Evolutionary conservation across 2,888 invertebrate species (phyloP).

Genomic region (Cancer borealis): DNA sequence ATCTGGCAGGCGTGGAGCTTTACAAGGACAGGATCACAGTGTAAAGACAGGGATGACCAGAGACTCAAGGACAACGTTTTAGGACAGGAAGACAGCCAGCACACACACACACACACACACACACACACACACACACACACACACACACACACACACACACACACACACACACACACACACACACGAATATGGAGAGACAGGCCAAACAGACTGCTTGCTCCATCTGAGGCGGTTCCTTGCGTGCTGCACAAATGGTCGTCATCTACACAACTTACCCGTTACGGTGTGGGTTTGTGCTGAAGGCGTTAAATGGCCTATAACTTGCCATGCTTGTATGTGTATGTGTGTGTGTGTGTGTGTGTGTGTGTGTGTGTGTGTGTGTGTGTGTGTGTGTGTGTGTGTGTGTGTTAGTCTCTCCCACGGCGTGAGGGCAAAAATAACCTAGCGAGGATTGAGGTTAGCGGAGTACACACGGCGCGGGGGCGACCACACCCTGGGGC

Average conservation of each 20-base stretch:
- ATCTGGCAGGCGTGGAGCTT: background rate
- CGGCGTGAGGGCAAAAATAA: slow-evolving; percentile 9
- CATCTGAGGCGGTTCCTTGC: background rate
- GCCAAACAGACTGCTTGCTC: background rate
- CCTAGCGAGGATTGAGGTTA: slow-evolving; percentile 8
- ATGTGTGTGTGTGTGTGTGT: slow-evolving; percentile 2
- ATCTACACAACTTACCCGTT: background rate
- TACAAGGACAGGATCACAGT: background rate
- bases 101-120: background rate
- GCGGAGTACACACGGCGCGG: slow-evolving; percentile 30
- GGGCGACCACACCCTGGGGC: slow-evolving; percentile 27
- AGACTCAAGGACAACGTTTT: background rate
- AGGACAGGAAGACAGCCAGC: background rate
- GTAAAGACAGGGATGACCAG: background rate
- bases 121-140: background rate
- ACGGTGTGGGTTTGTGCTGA: background rate
- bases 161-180: background rate
- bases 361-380: slow-evolving; percentile 18
- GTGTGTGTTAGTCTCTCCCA: slow-evolving; percentile 7
- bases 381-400: slow-evolving; percentile 30
- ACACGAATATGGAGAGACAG: background rate
- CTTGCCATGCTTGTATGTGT: background rate
- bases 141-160: background rate
- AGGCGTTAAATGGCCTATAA: too few species aligned
- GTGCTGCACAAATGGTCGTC: background rate